These are phyloP conservation scores for Cichlasoma orientale DNA, from an alignment of 2,797 vertebrate genomes.

Conservation along the genomic window DNA sequence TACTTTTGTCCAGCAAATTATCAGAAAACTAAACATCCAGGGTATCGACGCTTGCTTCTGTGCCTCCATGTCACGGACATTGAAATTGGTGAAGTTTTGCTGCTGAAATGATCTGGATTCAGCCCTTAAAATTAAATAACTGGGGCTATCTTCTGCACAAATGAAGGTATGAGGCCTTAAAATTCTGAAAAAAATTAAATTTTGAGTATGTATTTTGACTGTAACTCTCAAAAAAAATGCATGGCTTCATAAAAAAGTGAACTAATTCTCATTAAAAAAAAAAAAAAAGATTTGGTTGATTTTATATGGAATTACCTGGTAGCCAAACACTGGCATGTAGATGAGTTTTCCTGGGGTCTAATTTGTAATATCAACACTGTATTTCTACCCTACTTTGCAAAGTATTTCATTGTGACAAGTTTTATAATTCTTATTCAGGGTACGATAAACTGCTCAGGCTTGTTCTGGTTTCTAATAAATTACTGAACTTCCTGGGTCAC, in stretches of 20 bases:
- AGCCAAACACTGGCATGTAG: background rate
- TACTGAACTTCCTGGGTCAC: background rate
- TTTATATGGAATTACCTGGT: background rate
- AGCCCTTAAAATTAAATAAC: background rate
- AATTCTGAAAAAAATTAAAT: fast-evolving
- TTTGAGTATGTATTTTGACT: fast-evolving
- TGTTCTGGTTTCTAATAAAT: background rate
- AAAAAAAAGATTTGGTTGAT: too few relatives aligned
- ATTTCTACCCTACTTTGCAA: background rate
- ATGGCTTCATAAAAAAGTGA: background rate
- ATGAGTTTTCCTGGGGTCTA: background rate
- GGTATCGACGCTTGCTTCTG: background rate
- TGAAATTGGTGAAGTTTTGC: background rate
- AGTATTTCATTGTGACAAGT: background rate
- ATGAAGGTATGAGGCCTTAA: background rate
- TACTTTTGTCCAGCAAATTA: background rate
- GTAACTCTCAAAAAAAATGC: background rate
- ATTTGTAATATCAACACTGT: background rate
- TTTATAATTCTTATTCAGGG: background rate
- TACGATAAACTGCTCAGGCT: background rate
- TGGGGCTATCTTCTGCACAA: fast-evolving
- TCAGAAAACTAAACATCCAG: background rate
- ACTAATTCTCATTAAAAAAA: background rate
- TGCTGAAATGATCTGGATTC: background rate
- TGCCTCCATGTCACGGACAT: background rate